phyloP scores from a whole-genome alignment of 2,888 invertebrate genomes.

The Dynastes grantii region DNA sequence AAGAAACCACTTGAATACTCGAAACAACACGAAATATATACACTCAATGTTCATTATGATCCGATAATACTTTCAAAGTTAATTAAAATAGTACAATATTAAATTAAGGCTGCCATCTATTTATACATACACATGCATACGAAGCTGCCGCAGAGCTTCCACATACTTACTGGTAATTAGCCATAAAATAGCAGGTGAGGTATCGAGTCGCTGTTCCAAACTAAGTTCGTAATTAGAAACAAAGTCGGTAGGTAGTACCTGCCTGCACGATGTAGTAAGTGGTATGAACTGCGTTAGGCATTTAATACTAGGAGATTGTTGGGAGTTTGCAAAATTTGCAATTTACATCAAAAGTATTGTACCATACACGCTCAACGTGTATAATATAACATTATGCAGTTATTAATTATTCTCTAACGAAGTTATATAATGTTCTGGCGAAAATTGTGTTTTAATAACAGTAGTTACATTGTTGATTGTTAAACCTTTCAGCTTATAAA shows the following conservation, averaged over 20 bases:
- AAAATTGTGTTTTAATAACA: too few relatives aligned
- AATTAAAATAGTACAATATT: not conserved
- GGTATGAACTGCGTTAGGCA: not conserved
- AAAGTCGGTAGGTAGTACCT: not conserved
- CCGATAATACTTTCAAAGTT: not conserved
- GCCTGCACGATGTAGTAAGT: not conserved
- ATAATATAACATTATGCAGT: not conserved
- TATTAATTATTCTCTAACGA: not conserved
- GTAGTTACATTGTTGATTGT: too few relatives aligned
- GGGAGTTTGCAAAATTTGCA: not conserved
- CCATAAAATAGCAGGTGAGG: conserved; percentile 23
- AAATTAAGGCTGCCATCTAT: not conserved
- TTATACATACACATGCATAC: not conserved
- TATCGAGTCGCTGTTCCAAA: conserved; percentile 14
- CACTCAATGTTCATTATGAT: not conserved
- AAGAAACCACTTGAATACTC: too few relatives aligned
- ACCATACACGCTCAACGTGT: not conserved
- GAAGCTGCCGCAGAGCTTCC: not conserved
- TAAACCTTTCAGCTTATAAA: too few relatives aligned
- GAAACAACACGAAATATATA: too few relatives aligned
- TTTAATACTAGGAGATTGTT: conserved; percentile 3
- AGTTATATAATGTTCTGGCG: too few relatives aligned
- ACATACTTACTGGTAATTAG: conserved; percentile 22
- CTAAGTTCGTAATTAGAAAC: conserved; percentile 18
- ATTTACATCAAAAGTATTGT: too few relatives aligned